A percentile compares a stretch with the other conserved stretches of the same genome.
Evolutionary conservation across 2,113 vertebrate genomes (phyloP).

Genomic region (Pholis gunnellus): DNA sequence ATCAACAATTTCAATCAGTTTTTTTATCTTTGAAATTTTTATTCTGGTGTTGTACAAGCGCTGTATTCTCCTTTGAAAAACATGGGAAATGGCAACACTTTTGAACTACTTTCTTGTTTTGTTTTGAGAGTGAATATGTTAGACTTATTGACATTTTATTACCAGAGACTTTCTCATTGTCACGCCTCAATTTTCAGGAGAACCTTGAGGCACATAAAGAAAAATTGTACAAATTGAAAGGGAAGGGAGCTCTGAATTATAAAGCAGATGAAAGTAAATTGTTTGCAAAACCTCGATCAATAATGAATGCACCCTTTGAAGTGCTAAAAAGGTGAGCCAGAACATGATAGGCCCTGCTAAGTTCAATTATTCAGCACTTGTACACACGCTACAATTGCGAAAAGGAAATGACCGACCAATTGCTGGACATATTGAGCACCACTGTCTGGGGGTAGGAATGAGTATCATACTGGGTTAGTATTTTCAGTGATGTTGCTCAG

Average conservation of each 20-base stretch:
- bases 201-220: conserved; percentile 29
- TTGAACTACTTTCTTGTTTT: no score
- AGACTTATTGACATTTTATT: no score
- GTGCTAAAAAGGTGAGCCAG: conserved; percentile 77
- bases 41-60: no score
- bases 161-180: conserved; percentile 2
- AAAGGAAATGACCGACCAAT: conserved; percentile 63
- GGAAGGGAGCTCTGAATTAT: conserved; percentile 73
- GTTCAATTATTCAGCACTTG: conserved; percentile 79
- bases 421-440: conserved; percentile 51
- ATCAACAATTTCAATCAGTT: no score
- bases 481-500: background rate
- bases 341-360: conserved; percentile 77
- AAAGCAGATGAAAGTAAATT: conserved; percentile 79
- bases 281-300: conserved; percentile 75
- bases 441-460: conserved; percentile 4
- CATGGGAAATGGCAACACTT: no score
- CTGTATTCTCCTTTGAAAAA: no score
- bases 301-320: conserved; percentile 81
- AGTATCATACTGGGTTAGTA: background rate
- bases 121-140: no score
- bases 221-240: conserved; percentile 56
- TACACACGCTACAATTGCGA: conserved; percentile 56
- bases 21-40: no score
- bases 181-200: conserved; percentile 12